Evolutionary conservation across 2,888 invertebrate species (phyloP).

Genomic region (Lutraria lutraria): DNA sequence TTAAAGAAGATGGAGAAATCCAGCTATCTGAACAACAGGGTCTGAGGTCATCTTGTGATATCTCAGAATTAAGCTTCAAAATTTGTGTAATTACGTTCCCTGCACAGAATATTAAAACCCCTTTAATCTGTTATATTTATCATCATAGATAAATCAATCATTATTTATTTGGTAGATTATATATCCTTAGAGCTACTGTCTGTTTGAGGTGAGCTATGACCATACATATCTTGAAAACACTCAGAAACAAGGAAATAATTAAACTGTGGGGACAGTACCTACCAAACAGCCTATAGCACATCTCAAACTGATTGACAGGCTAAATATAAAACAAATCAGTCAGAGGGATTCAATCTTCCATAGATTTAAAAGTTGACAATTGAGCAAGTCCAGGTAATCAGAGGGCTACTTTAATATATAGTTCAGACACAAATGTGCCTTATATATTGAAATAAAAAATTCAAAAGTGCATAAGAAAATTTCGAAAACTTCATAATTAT

Average conservation of each 20-base stretch:
- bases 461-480: no score
- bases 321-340: background rate
- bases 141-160: conserved; percentile 17
- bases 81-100: background rate
- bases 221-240: background rate
- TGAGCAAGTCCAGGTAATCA: no score
- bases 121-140: background rate
- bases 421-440: no score
- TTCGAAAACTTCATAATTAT: background rate
- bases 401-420: no score
- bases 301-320: background rate
- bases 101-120: background rate
- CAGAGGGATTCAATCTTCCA: background rate
- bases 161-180: background rate
- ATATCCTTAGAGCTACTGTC: background rate
- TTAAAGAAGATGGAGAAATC: no score
- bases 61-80: background rate
- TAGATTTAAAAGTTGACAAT: conserved; percentile 2
- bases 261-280: background rate
- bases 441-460: no score
- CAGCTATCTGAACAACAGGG: no score
- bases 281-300: background rate
- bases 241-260: background rate
- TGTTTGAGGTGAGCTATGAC: background rate
- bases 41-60: no score